Evolutionary conservation across 2,113 vertebrate genomes (phyloP), one percentile per base, ranked within the genome.

Genomic region (Eidolon helvum): DNA sequence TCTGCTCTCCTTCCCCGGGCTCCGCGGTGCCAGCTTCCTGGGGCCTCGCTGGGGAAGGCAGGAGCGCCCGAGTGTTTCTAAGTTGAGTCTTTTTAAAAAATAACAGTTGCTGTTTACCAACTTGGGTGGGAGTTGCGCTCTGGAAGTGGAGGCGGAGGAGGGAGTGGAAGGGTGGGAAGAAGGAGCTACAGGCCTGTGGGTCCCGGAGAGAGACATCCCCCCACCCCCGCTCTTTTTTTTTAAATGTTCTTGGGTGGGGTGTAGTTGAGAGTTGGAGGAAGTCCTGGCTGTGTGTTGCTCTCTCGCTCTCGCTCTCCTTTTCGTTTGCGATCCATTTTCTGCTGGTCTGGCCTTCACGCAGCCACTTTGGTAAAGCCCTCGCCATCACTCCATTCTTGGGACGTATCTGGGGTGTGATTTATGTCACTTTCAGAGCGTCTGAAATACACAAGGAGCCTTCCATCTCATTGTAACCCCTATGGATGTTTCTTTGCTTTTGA

Each of bases 11-110:
- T 98, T 33, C 50, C 66, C 40, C 61, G 50, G 83, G 83, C 91
- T 55, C 69, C 43, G 55, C 90, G 26, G 79, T 12, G 90, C 80
- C 88, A n/a, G 83, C 50, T 78, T 87, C 61, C 72, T 69, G 74
- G 63, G 98, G 98, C 97, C 75, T 97, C 95, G 80, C 96, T 77
- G 96, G 98, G 83, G 95, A 88, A 96, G 80, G 96, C 94, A 84
- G 93, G 89, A 84, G 98, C 85, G 90, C 72, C 97, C 96, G 78
- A 65, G 91, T 97, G 96, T 97, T 86, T 84, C 26, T 26, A 92
- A 98, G 94, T 97, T 98, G 94, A 72, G 82, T 69, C 69, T 68
- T n/a, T 69, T 43, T 8, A 33, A n/a, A 57, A 74, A 79, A 71
- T 35, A 50, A 66, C 15, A 5, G 4, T 68, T 91, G 96, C 94